A percentile compares a stretch with the other conserved stretches of the same genome.
These are phyloP conservation scores for Lypha dubia DNA, from an alignment of 2,888 invertebrate species.

Conservation along the genomic window DNA sequence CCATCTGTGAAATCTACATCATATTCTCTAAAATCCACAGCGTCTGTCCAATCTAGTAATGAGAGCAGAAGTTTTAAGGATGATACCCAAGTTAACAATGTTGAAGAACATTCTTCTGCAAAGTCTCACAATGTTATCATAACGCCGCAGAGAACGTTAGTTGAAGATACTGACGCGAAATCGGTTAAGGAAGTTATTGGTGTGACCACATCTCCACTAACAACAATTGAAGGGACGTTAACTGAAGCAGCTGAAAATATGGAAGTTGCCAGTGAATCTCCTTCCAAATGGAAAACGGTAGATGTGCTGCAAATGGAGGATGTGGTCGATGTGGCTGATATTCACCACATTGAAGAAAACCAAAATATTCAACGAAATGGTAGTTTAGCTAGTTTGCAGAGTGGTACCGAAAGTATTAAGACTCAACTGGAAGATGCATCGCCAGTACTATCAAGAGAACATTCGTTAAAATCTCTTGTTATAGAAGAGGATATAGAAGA, in stretches of 20 bases:
- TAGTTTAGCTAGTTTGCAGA: slow-evolving; percentile 77
- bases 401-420: slow-evolving; percentile 79
- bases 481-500: slow-evolving; percentile 82
- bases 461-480: slow-evolving; percentile 84
- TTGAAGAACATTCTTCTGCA: neutral
- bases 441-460: slow-evolving; percentile 76
- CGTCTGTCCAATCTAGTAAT: slow-evolving; percentile 77
- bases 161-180: slow-evolving; percentile 9
- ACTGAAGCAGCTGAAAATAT: slow-evolving; percentile 71
- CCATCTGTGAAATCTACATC: slow-evolving; percentile 77
- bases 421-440: slow-evolving; percentile 78
- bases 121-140: slow-evolving; percentile 1
- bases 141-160: slow-evolving; percentile 70
- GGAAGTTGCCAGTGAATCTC: slow-evolving; percentile 71
- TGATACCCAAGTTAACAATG: slow-evolving; percentile 6
- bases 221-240: slow-evolving; percentile 72
- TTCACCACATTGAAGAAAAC: slow-evolving; percentile 21
- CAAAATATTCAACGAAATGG: slow-evolving; percentile 74
- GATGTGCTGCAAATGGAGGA: slow-evolving; percentile 65
- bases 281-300: slow-evolving; percentile 67
- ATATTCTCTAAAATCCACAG: slow-evolving; percentile 80
- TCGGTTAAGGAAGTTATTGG: slow-evolving; percentile 10
- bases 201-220: slow-evolving; percentile 70
- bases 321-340: slow-evolving; percentile 75
- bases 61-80: slow-evolving; percentile 57